A percentile compares a stretch with the other conserved stretches of the same genome.
These are phyloP conservation scores for Tragelaphus eurycerus DNA, from an alignment of 2,797 vertebrate genomes.

Conservation along the genomic window DNA sequence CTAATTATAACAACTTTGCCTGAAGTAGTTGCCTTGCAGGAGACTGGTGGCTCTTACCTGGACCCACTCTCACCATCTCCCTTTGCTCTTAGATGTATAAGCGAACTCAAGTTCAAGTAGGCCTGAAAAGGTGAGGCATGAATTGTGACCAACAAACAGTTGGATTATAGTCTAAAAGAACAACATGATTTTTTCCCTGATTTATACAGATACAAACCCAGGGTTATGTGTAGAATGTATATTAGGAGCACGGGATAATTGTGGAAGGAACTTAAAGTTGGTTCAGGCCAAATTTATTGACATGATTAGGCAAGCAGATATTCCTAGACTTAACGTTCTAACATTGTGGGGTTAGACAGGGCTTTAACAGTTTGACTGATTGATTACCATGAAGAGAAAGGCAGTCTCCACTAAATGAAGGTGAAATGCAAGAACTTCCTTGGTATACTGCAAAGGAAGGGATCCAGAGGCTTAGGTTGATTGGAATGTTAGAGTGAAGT, in stretches of 20 bases:
- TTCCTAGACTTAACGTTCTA: neutral
- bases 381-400: neutral
- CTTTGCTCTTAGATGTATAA: neutral
- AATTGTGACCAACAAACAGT: neutral
- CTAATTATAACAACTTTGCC: neutral
- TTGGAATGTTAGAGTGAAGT: neutral
- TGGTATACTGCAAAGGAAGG: neutral
- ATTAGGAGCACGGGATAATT: neutral
- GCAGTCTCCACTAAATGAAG: neutral
- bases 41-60: neutral
- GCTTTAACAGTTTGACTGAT: neutral
- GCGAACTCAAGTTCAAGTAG: neutral
- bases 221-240: neutral
- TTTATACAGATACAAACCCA: neutral
- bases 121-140: neutral
- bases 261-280: neutral
- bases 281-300: neutral
- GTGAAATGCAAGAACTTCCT: neutral
- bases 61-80: neutral
- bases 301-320: neutral
- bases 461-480: neutral
- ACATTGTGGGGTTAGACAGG: neutral
- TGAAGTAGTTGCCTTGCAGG: neutral
- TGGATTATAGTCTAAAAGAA: neutral
- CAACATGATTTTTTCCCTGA: neutral